These are phyloP conservation scores for Lamellibrachia satsuma DNA, from an alignment of 2,888 invertebrate species.

Conservation along the genomic window DNA sequence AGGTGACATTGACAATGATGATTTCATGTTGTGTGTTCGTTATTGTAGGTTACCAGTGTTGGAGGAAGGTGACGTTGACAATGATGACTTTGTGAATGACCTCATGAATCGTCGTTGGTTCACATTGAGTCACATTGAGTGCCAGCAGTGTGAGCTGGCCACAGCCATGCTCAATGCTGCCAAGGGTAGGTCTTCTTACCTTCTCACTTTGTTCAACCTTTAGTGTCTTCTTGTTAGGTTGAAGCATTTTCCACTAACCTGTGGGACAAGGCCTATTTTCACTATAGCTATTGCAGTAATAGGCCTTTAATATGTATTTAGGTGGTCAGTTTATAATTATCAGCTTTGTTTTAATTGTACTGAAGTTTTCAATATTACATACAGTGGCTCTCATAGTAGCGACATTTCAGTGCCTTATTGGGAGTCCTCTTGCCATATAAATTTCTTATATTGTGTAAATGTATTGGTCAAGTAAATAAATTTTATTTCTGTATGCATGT, in stretches of 20 bases:
- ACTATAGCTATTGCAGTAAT: background rate
- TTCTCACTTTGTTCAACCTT: background rate
- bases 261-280: background rate
- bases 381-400: too few species aligned
- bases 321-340: too few species aligned
- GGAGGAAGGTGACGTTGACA: constrained; percentile 77
- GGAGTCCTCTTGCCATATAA: too few species aligned
- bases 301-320: too few species aligned
- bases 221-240: background rate
- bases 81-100: constrained; percentile 46
- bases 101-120: constrained; percentile 77
- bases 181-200: constrained; percentile 68
- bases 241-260: background rate
- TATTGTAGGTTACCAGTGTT: constrained; percentile 75
- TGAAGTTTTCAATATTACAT: too few species aligned
- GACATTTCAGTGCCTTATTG: too few species aligned
- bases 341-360: too few species aligned
- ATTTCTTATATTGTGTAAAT: too few species aligned
- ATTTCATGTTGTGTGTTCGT: background rate
- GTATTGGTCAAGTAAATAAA: too few species aligned
- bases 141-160: constrained; percentile 81
- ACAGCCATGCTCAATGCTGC: constrained; percentile 80
- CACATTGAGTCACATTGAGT: constrained; percentile 81
- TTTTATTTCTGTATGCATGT: too few species aligned
- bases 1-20: background rate